A percentile compares a stretch with the other conserved stretches of the same genome.
These are phyloP conservation scores for Semotilus atromaculatus DNA, from an alignment of 2,797 vertebrate genomes.

Conservation along the genomic window DNA sequence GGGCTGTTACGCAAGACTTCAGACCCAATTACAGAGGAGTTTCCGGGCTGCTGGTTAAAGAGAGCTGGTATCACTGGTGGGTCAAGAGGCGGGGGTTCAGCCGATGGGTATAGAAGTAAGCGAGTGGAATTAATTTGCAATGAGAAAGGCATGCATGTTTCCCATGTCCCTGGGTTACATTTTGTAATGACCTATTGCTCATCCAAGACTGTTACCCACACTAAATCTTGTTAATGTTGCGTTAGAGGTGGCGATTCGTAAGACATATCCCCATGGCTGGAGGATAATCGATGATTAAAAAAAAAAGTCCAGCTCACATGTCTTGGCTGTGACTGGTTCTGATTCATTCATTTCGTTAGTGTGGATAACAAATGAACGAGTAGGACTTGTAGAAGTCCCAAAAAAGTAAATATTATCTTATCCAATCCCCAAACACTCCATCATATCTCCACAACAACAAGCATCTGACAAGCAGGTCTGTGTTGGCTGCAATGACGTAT, in stretches of 20 bases:
- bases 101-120: neutral
- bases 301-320: constrained; percentile 32
- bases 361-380: constrained; percentile 22
- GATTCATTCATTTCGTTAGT: constrained; percentile 3
- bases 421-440: neutral
- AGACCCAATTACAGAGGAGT: constrained; percentile 30
- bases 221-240: neutral
- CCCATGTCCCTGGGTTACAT: constrained; percentile 64
- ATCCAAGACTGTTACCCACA: neutral
- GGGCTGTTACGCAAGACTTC: constrained; percentile 32
- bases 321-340: constrained; percentile 1
- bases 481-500: constrained; percentile 18
- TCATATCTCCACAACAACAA: constrained; percentile 1
- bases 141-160: constrained; percentile 58
- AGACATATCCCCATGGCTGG: neutral
- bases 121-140: constrained; percentile 53
- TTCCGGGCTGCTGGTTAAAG: neutral
- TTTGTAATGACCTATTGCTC: constrained; percentile 53
- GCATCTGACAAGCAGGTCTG: neutral
- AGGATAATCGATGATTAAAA: neutral
- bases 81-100: constrained; percentile 11
- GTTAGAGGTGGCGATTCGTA: neutral
- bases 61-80: constrained; percentile 9
- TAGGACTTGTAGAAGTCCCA: constrained; percentile 5
- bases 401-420: constrained; percentile 24